These are phyloP conservation scores for Pachliopta kotzebuea DNA, from an alignment of 2,888 invertebrate genomes.

Conservation along the genomic window DNA sequence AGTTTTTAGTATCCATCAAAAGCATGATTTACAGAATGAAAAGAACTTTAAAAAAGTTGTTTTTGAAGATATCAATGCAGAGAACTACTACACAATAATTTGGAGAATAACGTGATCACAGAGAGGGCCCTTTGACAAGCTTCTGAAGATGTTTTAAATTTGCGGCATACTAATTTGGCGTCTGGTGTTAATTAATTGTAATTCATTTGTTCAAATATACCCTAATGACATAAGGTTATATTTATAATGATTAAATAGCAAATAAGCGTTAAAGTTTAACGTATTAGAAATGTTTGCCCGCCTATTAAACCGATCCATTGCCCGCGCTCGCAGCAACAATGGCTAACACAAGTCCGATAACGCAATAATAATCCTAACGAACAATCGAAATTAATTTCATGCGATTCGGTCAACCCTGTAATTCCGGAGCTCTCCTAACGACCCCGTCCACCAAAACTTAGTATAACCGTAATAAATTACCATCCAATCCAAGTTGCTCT, in stretches of 20 bases:
- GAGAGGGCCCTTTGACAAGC: too few species aligned
- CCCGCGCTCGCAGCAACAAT: conserved; percentile 21
- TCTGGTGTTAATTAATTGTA: too few species aligned
- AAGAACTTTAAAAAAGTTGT: too few species aligned
- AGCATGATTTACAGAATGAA: not conserved
- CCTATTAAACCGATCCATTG: conserved; percentile 28
- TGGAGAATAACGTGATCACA: too few species aligned
- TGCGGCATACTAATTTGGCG: too few species aligned
- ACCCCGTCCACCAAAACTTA: conserved; percentile 51
- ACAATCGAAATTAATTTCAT: conserved; percentile 55
- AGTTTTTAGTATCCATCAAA: not conserved
- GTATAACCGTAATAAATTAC: conserved; percentile 69
- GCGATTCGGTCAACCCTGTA: conserved; percentile 48
- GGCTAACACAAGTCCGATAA: conserved; percentile 22
- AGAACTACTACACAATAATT: too few species aligned
- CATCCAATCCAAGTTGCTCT: conserved; percentile 63
- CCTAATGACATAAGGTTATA: too few species aligned
- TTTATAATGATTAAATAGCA: not conserved
- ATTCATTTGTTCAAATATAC: too few species aligned
- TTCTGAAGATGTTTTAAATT: too few species aligned
- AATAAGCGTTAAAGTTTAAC: not conserved
- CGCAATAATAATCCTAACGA: conserved; percentile 42
- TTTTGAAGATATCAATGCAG: too few species aligned
- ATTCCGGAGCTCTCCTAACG: conserved; percentile 41
- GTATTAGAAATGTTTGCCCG: conserved; percentile 2